These are phyloP conservation scores for Dufourea novaeangliae DNA, from an alignment of 1,140 invertebrate genomes.

Conservation along the genomic window DNA sequence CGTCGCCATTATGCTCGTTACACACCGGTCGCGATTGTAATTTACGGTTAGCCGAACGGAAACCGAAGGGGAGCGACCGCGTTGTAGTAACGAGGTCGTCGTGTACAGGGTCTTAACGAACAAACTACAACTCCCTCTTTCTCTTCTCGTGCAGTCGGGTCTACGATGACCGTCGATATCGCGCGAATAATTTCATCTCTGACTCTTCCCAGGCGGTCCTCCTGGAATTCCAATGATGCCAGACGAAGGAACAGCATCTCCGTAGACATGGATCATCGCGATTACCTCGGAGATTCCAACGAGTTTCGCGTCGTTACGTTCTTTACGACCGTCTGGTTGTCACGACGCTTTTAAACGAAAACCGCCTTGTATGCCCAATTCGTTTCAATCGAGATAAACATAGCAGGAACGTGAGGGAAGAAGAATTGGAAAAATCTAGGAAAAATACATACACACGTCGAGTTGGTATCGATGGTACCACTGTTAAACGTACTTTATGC, in stretches of 20 bases:
- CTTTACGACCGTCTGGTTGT: neutral
- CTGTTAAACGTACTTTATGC: neutral
- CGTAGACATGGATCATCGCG: neutral
- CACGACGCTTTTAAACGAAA: conserved; percentile 11
- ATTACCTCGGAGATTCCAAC: neutral
- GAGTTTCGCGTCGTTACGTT: neutral
- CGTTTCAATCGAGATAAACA: conserved; percentile 38
- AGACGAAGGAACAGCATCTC: neutral
- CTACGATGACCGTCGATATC: conserved; percentile 1
- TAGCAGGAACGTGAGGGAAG: conserved; percentile 29
- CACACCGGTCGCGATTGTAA: conserved; percentile 70
- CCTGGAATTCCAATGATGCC: neutral
- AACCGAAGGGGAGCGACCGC: conserved; percentile 68
- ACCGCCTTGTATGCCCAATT: no score
- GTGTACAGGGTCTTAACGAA: conserved; percentile 67
- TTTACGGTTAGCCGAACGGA: conserved; percentile 75
- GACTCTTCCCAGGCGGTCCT: neutral
- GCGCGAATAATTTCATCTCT: neutral
- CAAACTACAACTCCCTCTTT: conserved; percentile 54
- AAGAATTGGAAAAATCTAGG: no score
- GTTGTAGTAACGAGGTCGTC: conserved; percentile 69
- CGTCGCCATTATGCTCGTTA: conserved; percentile 72
- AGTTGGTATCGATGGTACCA: conserved; percentile 21
- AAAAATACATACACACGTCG: neutral
- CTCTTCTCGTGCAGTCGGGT: neutral